Conservation (phyloP, 2,797 vertebrate species). For the Ptychadena robeensis region DNA sequence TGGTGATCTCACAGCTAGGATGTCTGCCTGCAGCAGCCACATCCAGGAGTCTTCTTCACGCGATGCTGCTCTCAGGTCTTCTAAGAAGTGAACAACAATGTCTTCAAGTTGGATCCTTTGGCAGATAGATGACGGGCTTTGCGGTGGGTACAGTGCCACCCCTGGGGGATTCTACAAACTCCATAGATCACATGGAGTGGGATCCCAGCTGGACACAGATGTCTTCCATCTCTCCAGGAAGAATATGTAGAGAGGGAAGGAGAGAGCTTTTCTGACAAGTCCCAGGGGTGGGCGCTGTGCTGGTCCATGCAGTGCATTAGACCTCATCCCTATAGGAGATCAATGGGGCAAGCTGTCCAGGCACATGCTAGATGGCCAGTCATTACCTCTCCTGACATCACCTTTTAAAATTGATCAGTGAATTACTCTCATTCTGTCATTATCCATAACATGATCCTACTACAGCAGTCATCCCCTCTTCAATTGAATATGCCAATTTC, state of each 20-base stretch:
- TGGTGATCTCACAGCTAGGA: constrained; percentile 84
- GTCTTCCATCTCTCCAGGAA: constrained; percentile 34
- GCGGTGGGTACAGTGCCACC: constrained; percentile 50
- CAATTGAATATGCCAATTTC: background rate
- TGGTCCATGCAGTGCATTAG: constrained; percentile 11
- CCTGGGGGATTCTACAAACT: constrained; percentile 38
- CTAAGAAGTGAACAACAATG: constrained; percentile 26
- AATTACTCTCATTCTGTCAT: constrained; percentile 5
- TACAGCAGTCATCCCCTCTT: background rate
- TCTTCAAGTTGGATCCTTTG: constrained; percentile 33
- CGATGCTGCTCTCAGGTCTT: constrained; percentile 64
- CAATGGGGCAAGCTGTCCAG: constrained; percentile 29
- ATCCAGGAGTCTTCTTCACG: constrained; percentile 66
- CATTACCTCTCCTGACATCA: constrained; percentile 14
- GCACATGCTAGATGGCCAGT: background rate
- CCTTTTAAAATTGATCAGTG: background rate
- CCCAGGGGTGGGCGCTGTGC: constrained; percentile 13
- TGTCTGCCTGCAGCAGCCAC: constrained; percentile 77
- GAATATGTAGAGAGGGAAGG: background rate
- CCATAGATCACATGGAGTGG: constrained; percentile 39
- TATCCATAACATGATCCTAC: constrained; percentile 9
- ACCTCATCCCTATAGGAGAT: constrained; percentile 5
- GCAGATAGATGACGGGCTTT: background rate
- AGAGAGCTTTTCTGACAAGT: constrained; percentile 14
- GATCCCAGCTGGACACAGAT: constrained; percentile 48